Percentiles rank a stretch among this genome's conserved stretches.
Conservation (phyloP, 2,888 invertebrate species). For the Phaedon cochleariae region DNA sequence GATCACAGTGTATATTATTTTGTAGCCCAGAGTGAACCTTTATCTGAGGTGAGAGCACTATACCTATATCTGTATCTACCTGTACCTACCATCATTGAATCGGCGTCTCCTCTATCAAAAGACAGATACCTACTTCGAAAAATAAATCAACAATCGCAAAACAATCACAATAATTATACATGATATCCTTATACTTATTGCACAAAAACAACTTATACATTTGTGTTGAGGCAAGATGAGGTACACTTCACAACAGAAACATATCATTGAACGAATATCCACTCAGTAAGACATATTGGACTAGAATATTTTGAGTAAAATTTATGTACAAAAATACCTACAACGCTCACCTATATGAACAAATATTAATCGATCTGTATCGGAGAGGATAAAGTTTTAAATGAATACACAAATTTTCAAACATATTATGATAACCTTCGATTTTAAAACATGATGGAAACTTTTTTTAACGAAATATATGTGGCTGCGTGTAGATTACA, state of each 20-base stretch:
- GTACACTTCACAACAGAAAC: constrained; percentile 29
- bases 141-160: constrained; percentile 9
- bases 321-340: constrained; percentile 44
- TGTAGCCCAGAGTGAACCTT: too few relatives aligned
- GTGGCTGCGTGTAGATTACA: too few relatives aligned
- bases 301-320: constrained; percentile 48
- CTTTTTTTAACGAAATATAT: too few relatives aligned
- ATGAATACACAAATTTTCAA: too few relatives aligned
- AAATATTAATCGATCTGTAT: constrained; percentile 42
- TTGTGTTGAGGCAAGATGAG: constrained; percentile 36
- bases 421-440: too few relatives aligned
- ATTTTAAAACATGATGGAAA: too few relatives aligned
- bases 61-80: too few relatives aligned
- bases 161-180: constrained; percentile 20
- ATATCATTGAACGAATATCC: constrained; percentile 29
- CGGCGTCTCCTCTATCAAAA: background rate
- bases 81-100: too few relatives aligned
- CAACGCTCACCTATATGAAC: constrained; percentile 40
- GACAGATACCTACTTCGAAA: background rate
- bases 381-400: constrained; percentile 27
- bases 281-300: constrained; percentile 40
- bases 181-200: constrained; percentile 29
- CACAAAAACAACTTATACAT: constrained; percentile 33
- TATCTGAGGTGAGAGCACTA: too few relatives aligned
- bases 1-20: too few relatives aligned